These are phyloP conservation scores for Andricus grossulariae DNA, from an alignment of 1,140 invertebrate genomes.

Conservation along the genomic window DNA sequence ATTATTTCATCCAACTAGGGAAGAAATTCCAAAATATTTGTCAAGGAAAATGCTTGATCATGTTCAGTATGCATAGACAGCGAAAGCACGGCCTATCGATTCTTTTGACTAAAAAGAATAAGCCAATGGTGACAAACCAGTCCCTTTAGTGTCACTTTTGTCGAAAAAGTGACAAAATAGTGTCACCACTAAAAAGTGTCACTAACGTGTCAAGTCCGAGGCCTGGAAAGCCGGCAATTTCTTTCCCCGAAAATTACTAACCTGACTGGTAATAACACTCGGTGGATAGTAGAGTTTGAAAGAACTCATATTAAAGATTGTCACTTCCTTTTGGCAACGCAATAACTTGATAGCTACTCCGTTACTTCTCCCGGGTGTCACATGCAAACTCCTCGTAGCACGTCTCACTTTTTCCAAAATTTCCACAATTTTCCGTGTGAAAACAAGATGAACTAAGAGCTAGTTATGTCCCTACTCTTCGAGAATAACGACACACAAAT, in stretches of 20 bases:
- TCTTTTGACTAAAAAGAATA: too few species aligned
- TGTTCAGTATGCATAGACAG: too few species aligned
- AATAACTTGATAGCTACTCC: not conserved
- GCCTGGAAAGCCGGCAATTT: not conserved
- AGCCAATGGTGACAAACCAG: too few species aligned
- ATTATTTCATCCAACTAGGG: too few species aligned
- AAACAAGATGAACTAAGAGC: not conserved
- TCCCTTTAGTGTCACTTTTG: too few species aligned
- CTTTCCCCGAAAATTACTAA: not conserved
- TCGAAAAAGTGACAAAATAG: too few species aligned
- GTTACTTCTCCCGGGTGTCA: not conserved
- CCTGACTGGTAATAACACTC: conserved; percentile 21
- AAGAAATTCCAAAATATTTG: too few species aligned
- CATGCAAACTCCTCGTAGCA: not conserved
- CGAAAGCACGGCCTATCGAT: too few species aligned
- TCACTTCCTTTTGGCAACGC: not conserved
- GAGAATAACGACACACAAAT: not conserved
- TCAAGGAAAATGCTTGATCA: too few species aligned
- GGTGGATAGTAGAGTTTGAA: conserved; percentile 25
- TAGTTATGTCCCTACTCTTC: not conserved
- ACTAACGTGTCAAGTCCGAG: not conserved
- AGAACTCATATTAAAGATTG: conserved; percentile 15
- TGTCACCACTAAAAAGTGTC: too few species aligned
- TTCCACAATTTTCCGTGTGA: too few species aligned
- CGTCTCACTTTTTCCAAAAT: not conserved